Percentiles rank a stretch among this genome's conserved stretches.
phyloP scores from a whole-genome alignment of 2,113 vertebrate genomes.

The Myrmophylax atrothorax region DNA sequence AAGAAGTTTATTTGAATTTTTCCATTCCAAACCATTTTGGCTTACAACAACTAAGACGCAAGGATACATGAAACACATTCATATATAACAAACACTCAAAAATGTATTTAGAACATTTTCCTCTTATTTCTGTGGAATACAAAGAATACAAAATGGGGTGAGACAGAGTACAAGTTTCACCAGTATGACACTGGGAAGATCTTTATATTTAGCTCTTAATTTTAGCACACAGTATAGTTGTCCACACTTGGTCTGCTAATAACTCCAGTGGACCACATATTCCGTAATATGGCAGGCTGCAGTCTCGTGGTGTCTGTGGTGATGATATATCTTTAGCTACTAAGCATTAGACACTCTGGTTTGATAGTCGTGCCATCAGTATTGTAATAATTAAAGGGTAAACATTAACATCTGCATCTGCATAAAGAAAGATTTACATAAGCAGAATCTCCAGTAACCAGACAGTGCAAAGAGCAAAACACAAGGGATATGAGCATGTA shows the following conservation, averaged over 20 bases:
- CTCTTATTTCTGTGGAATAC: background rate
- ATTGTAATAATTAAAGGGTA: background rate
- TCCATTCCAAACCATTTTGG: background rate
- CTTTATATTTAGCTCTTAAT: background rate
- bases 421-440: background rate
- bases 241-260: background rate
- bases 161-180: background rate
- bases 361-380: background rate
- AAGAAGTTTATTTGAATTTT: background rate
- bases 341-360: background rate
- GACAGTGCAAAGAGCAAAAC: conserved; percentile 6
- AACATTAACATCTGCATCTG: background rate
- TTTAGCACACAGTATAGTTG: background rate
- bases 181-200: background rate
- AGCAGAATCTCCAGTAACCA: background rate
- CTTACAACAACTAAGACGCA: background rate
- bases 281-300: background rate
- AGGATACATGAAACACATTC: background rate
- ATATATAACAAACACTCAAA: background rate
- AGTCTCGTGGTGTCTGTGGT: background rate
- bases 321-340: background rate
- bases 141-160: background rate
- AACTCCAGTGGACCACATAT: background rate
- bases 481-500: background rate
- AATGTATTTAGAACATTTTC: background rate